phyloP scores from a whole-genome alignment of 2,797 vertebrate species.

The Falco naumanni region DNA sequence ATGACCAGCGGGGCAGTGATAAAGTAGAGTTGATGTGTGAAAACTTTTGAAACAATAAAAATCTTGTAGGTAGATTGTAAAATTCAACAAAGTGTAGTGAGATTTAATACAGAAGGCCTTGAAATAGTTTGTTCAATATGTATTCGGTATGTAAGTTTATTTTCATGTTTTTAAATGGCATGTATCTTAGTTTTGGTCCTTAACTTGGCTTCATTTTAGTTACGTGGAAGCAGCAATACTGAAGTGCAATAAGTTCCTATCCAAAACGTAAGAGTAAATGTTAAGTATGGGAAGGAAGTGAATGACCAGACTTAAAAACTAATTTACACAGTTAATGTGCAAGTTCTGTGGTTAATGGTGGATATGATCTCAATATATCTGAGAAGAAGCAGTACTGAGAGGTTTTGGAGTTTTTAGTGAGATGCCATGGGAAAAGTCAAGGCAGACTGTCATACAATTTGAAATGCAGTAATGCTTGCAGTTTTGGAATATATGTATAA shows the following conservation, averaged over 20 bases:
- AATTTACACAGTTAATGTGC: not conserved
- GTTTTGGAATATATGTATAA: not conserved
- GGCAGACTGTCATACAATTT: not conserved
- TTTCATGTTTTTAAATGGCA: not conserved
- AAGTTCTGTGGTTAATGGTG: not conserved
- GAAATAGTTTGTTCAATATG: not conserved
- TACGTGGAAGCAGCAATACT: constrained; percentile 96
- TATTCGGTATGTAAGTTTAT: not conserved
- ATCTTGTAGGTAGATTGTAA: not conserved
- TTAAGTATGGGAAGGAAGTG: not conserved
- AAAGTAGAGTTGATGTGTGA: not conserved
- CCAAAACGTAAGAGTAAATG: constrained; percentile 83
- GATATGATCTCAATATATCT: not conserved
- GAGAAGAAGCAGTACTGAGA: not conserved
- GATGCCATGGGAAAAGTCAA: not conserved
- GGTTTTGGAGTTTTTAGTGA: not conserved
- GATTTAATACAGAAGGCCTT: not conserved
- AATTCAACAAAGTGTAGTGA: not conserved
- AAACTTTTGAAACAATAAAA: not conserved
- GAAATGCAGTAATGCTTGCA: not conserved
- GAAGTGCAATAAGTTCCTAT: constrained; percentile 95
- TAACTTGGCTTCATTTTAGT: constrained; percentile 79
- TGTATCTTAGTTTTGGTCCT: constrained; percentile 57
- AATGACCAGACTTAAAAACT: not conserved
- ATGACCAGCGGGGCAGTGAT: not conserved